Evolutionary conservation across 2,113 vertebrate species (phyloP), one percentile per base, ranked within the genome.

Genomic region (Falcunculus frontatus): DNA sequence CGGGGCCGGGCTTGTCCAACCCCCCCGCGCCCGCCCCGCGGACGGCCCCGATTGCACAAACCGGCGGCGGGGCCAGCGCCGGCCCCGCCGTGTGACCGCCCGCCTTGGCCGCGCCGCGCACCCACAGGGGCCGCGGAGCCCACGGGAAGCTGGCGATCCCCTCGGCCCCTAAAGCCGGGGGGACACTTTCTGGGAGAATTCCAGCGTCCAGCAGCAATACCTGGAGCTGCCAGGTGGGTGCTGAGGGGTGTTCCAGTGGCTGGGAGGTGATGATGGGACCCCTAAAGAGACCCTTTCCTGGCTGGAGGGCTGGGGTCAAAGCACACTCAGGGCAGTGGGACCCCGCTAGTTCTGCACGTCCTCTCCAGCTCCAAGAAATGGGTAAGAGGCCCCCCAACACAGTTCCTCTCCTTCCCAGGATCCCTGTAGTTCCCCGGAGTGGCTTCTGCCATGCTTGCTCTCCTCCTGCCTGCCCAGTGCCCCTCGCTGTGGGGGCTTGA

Each of bases 191-290:
- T 11, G 47, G 13, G 17, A 5, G 49, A 8, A 14, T 37, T 16
- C 5, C 27, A 8, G 44, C 17, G 42, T 11, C 19, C 14, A 4
- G 30, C 33, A 29, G 59, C 10, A 9, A 2, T 10, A 2, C 4
- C 20, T 5, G 80, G 41, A 27, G 50, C n/a, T 47, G 32, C 1
- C 12, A 73, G 69, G 20, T 8, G 25, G 30, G 30, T 2, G 53
- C 17, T 5, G 35, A 15, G 19, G 19, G 8, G 26, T 22, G 0
- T 23, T 55, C 6, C 13, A 9, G 59, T 4, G 8, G 10, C n/a
- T 7, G 21, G n/a, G 49, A 25, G 30, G 14, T 4, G 30, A 4
- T 4, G 47, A 32, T 49, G 53, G 25, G 21, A 9, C 11, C 35
- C 52, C 18, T 4, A 7, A 7, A 13, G 32, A 23, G n/a, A 23